phyloP scores from a whole-genome alignment of 2,888 invertebrate species.

The Dynastes maya region DNA sequence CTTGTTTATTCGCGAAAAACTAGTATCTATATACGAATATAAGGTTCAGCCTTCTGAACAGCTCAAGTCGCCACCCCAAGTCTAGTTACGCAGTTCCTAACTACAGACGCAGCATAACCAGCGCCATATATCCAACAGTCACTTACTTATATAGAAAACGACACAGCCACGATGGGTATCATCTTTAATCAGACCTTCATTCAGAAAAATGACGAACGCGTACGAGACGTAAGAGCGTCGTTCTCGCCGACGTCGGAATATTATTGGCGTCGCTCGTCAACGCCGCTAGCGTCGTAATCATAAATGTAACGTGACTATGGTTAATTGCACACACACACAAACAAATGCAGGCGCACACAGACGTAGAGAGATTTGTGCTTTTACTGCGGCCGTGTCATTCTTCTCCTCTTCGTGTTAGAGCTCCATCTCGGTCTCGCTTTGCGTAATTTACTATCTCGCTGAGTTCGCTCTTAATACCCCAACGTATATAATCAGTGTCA shows the following conservation, averaged over 20 bases:
- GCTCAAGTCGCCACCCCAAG: too few species aligned
- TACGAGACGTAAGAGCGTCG: not conserved
- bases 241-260: constrained; percentile 8
- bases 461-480: constrained; percentile 1
- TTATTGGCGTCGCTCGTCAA: constrained; percentile 53
- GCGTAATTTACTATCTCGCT: constrained; percentile 7
- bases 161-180: not conserved
- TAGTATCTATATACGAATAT: too few species aligned
- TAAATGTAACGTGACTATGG: constrained; percentile 59
- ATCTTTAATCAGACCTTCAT: constrained; percentile 32
- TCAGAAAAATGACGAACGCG: constrained; percentile 46
- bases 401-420: too few species aligned
- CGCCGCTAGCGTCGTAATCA: constrained; percentile 57
- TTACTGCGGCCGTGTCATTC: constrained; percentile 2
- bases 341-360: not conserved
- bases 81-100: too few species aligned
- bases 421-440: not conserved
- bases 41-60: too few species aligned
- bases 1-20: too few species aligned
- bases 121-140: too few species aligned
- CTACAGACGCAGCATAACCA: too few species aligned
- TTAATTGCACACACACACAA: constrained; percentile 56
- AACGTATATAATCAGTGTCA: constrained; percentile 57
- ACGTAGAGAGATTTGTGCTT: not conserved
- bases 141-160: too few species aligned